A percentile compares a stretch with the other conserved stretches of the same genome.
Conservation (phyloP, 2,113 vertebrate species). For the Tricholaema leucomelas region DNA sequence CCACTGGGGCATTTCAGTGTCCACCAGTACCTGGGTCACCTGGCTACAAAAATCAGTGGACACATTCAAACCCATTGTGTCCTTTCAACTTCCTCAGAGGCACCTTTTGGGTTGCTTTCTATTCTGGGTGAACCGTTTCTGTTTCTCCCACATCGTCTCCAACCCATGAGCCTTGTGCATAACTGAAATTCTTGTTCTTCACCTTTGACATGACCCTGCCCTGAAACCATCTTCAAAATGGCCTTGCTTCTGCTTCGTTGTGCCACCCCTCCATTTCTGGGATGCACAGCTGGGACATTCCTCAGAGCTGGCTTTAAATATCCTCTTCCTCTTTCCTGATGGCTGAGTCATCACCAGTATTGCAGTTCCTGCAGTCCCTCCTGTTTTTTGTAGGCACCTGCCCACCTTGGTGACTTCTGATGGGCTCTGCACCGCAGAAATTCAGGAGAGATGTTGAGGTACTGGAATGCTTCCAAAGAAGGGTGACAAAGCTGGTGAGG, state of each 20-base stretch:
- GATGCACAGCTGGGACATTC: background rate
- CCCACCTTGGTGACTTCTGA: background rate
- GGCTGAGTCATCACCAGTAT: rapidly evolving
- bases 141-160: background rate
- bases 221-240: background rate
- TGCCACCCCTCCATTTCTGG: background rate
- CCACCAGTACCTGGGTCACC: background rate
- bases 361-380: background rate
- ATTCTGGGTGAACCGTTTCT: background rate
- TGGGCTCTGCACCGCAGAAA: too few relatives aligned
- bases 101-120: background rate
- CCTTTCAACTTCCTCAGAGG: background rate
- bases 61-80: rapidly evolving
- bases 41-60: background rate
- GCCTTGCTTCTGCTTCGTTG: background rate
- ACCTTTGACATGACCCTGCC: background rate
- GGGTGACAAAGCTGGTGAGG: too few relatives aligned
- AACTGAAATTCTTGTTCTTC: background rate
- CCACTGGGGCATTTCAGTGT: too few relatives aligned
- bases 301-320: background rate
- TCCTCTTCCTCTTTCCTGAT: background rate
- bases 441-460: too few relatives aligned
- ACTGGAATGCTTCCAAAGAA: too few relatives aligned
- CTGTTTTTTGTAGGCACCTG: background rate
- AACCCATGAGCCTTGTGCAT: background rate